Evolutionary conservation across 37 sponge, comb jelly and placozoan genomes (phyloP).

Genomic region (Corticium candelabrum): DNA sequence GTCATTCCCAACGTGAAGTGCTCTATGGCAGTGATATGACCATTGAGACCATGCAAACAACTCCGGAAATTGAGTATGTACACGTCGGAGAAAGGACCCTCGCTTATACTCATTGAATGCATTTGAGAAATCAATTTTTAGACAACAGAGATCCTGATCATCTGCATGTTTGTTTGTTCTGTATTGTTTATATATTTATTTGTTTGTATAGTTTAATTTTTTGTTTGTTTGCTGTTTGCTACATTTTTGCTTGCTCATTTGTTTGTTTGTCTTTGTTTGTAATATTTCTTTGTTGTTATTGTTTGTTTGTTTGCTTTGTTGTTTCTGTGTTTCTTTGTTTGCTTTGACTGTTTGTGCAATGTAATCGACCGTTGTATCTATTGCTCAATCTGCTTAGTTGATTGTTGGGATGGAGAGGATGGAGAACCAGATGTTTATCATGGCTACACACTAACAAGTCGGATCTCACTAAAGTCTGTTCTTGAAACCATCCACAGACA

Average conservation of each 20-base stretch:
- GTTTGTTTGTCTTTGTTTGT: background rate
- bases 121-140: no score
- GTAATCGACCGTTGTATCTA: background rate
- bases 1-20: no score
- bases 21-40: no score
- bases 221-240: background rate
- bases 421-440: background rate
- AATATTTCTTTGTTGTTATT: background rate
- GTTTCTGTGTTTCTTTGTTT: background rate
- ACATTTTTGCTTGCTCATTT: background rate
- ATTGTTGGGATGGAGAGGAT: conserved; percentile 8
- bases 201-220: background rate
- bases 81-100: no score
- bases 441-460: background rate
- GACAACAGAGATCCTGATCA: no score
- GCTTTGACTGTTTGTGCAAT: background rate
- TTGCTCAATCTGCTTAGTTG: conserved; percentile 8
- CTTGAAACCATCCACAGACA: background rate
- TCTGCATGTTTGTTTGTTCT: background rate
- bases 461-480: background rate
- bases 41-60: no score
- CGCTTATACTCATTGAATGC: no score
- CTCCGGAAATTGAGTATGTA: no score
- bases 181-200: background rate
- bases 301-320: background rate